Evolutionary conservation across 2,888 invertebrate genomes (phyloP).

Genomic region (Autographa pulchrina): DNA sequence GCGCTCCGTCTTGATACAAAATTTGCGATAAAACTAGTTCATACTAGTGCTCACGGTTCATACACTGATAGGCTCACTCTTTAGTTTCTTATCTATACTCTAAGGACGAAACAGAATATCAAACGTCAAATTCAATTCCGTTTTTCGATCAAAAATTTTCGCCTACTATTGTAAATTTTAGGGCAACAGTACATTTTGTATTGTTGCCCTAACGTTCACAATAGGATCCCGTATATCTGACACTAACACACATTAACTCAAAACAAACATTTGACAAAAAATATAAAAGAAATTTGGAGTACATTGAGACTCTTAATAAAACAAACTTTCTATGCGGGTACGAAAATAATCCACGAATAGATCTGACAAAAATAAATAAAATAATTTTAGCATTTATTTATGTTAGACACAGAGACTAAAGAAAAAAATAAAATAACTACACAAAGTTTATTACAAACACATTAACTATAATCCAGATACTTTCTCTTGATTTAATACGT

Average conservation of each 20-base stretch:
- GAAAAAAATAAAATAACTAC: background rate
- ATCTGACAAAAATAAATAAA: background rate
- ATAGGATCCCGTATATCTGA: background rate
- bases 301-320: background rate
- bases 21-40: too few species aligned
- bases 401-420: background rate
- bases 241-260: conserved; percentile 2
- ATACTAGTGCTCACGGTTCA: too few species aligned
- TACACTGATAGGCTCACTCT: too few species aligned
- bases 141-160: too few species aligned
- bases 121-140: background rate
- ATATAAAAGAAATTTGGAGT: background rate
- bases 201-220: background rate
- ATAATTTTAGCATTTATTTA: background rate
- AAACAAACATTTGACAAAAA: background rate
- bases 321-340: background rate
- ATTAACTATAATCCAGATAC: background rate
- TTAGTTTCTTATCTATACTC: too few species aligned
- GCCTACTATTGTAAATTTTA: too few species aligned
- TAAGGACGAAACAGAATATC: background rate
- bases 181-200: too few species aligned
- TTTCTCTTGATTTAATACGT: background rate
- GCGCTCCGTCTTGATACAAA: too few species aligned
- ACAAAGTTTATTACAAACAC: too few species aligned
- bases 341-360: background rate